A percentile compares a stretch with the other conserved stretches of the same genome.
These are phyloP conservation scores for Stichopus horrens DNA, from an alignment of 53 echinoderm and acorn worm genomes.

Conservation along the genomic window DNA sequence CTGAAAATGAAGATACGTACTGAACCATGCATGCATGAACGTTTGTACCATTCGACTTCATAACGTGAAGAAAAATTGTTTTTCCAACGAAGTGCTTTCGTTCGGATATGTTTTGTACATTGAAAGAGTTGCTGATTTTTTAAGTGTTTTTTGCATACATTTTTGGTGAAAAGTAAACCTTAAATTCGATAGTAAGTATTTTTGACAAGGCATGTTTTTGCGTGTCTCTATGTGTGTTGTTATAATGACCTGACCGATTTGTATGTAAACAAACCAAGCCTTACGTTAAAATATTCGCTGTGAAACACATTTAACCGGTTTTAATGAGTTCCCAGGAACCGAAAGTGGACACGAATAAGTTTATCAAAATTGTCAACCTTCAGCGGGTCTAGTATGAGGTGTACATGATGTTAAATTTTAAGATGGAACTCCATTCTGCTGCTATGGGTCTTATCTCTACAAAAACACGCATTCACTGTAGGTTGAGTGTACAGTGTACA, in stretches of 20 bases:
- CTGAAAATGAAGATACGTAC: not conserved
- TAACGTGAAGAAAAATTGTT: too few relatives aligned
- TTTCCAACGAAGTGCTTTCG: not conserved
- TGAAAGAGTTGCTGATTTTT: not conserved
- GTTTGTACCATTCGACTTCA: not conserved
- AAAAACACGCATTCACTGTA: too few relatives aligned
- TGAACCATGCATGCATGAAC: not conserved
- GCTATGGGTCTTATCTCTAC: too few relatives aligned
- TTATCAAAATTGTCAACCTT: too few relatives aligned
- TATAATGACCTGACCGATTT: constrained; percentile 17
- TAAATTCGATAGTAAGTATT: too few relatives aligned
- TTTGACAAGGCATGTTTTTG: not conserved
- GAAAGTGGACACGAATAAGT: too few relatives aligned
- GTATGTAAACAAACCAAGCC: constrained; percentile 48
- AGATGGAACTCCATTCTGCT: too few relatives aligned
- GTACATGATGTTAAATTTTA: too few relatives aligned
- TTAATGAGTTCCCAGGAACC: not conserved
- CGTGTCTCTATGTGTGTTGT: constrained; percentile 7
- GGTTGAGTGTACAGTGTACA: too few relatives aligned
- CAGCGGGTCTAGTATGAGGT: too few relatives aligned
- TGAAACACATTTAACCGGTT: not conserved
- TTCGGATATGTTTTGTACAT: not conserved
- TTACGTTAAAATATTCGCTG: not conserved
- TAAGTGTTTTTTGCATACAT: not conserved
- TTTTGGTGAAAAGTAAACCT: not conserved